Base-by-base conservation (phyloP, 2,888 invertebrate species). In the Entomobrya proxima region DNA sequence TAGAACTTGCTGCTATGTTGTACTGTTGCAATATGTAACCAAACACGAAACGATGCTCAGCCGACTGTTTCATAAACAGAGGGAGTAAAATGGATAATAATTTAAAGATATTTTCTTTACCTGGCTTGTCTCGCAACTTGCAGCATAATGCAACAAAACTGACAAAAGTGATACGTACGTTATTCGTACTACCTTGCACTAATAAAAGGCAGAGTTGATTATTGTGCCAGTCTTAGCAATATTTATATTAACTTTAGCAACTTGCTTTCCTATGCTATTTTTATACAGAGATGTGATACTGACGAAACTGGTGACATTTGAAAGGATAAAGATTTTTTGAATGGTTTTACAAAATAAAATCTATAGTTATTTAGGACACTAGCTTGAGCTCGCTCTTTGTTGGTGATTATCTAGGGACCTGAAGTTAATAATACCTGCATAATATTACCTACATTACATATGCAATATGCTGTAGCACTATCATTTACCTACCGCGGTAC, bases 351-450 rank as follows among this genome's bases (percentile, higher is more conserved):
- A 83, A 67, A 80, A 47, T 18, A 79, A 64, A 58, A 55, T 72
- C 52, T 72, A 80, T 74, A 30, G 40, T 24, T 82, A 82, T 82
- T 83, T 83, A 83, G 83, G 83, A 75, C 83, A 83, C 83, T 83
- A 67, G 44, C 15, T 67, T 44, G 24, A 64, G 21, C 74, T 61
- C 64, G 47, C 15, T 27, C 44, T 52, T 44, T 35, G 40, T 72
- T 37, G 18, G 32, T 24, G 58, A 21, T 52, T 78, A 35, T 61
- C 61, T 32, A 40, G 18, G 69, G 9, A 11, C 6, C 27, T 69
- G 24, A 64, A 6, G 6, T 24, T 44, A 40, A n/a, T 44, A 44
- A 30, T 24, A 61, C 32, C 64, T 35, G 37, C 64, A 64, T 64
- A 64, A 64, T 27, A 55, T 24, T 61, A 37, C n/a, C 1, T 44